Conservation (phyloP, 2,888 invertebrate species). For the Amphipyra berbera region DNA sequence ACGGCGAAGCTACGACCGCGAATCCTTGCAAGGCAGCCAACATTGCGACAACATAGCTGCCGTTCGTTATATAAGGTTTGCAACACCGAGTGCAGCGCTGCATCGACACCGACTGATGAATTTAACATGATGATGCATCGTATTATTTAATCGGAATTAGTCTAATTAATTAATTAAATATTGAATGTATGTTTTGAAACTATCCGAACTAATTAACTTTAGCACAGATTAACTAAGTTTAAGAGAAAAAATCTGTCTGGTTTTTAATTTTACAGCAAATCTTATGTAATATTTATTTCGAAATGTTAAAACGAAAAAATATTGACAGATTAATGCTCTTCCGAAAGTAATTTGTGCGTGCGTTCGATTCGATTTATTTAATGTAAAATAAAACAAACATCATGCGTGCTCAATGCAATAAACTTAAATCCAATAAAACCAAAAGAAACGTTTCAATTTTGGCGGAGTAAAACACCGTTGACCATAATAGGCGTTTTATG, state of each 20-base stretch:
- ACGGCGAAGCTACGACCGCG: constrained; percentile 61
- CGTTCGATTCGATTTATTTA: constrained; percentile 10
- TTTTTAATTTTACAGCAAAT: background rate
- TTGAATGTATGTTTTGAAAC: background rate
- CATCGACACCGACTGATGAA: constrained; percentile 37
- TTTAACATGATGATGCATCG: constrained; percentile 30
- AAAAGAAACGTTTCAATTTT: constrained; percentile 25
- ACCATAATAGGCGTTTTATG: constrained; percentile 32
- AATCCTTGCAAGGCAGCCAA: constrained; percentile 69
- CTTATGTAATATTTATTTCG: no score
- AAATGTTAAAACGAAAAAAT: no score
- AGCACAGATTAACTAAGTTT: background rate
- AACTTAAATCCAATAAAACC: constrained; percentile 23
- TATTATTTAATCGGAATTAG: constrained; percentile 3
- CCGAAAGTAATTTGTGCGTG: constrained; percentile 21
- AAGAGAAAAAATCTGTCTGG: background rate
- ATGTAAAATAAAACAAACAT: constrained; percentile 28
- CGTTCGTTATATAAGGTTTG: constrained; percentile 63
- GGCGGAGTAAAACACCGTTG: constrained; percentile 24
- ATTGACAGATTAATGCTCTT: background rate
- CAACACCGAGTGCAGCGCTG: constrained; percentile 48
- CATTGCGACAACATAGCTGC: constrained; percentile 64
- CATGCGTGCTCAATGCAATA: constrained; percentile 17
- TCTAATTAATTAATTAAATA: background rate
- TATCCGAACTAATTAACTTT: no score